Evolutionary conservation across 2,797 vertebrate species (phyloP), one percentile per base, ranked within the genome.

Genomic region (Fundulus diaphanus): DNA sequence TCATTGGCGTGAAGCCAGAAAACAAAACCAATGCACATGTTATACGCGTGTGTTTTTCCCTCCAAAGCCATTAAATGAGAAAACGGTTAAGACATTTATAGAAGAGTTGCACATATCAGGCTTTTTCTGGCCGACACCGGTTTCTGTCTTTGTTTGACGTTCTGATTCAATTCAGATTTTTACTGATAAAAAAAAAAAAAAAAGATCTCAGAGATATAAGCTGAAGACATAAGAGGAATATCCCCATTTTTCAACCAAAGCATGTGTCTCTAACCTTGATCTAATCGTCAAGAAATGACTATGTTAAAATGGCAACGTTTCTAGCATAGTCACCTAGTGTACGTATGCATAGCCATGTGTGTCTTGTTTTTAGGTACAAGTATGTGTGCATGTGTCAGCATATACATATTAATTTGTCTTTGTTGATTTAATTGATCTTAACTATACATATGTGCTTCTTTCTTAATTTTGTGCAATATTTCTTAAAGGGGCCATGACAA

Each of bases 201-300:
- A 16, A 48, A 16, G 18, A 48, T 16, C 3, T 49, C 4, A 0
- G 22, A n/a, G 35, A 24, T 13, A 22, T 5, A 65, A 24, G 22
- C 40, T 40, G 35, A 18, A 61, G 20, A 29, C 12, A 24, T 51
- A 57, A 22, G n/a, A 24, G 57, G 72, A 81, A 82, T 42, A 78
- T 76, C 77, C 79, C 82, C 44, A 77, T 59, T 33, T 22, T 11
- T 35, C 18, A 31, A 61, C 7, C 18, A 35, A 61, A 61, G 33
- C 59, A 18, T 20, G 3, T 59, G 16, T 59, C 59, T 35, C 31
- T 29, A 61, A 12, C 59, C 16, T 18, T 61, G 18, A 61, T 61
- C 33, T 35, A 18, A 61, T 61, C 35, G 35, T 31, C n/a, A n/a
- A n/a, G n/a, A n/a, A n/a, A n/a, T n/a, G n/a, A n/a, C n/a, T n/a